Evolutionary conservation across 1,140 invertebrate genomes (phyloP), one percentile per base, ranked within the genome.

Genomic region (Aphaenogaster rudis): DNA sequence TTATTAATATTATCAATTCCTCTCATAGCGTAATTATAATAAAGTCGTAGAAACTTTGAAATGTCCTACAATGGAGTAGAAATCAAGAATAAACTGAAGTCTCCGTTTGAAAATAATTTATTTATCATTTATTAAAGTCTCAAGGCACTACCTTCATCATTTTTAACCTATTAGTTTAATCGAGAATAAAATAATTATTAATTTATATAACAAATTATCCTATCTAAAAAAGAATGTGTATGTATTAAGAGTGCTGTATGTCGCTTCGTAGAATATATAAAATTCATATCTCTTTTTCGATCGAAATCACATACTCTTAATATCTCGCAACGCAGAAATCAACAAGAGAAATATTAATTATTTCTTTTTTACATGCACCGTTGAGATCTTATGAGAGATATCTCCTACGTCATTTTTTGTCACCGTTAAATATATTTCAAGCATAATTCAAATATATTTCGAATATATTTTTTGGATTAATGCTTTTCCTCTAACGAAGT

Each of bases 91-190:
- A 74, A 36, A 74, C 13, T 48, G 13, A 15, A 61, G 15, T 74
- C 6, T 61, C 13, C 13, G 80, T 76, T 84, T 63, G 69, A 84
- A 84, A 84, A 84, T 84, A 84, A 84, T 84, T 84, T 82, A 82
- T 82, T 82, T 81, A 45, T 81, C 52, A 81, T 81, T 74, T 74
- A 84, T 76, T 84, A 84, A 81, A 81, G 28, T 84, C 69, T 59
- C 80, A 84, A 84, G 80, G 80, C 80, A 84, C 80, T 84, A 84
- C 42, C 69, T 84, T 50, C 80, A 63, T 84, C 42, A 61, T 39
- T 61, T 76, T 61, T 64, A 39, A 36, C 15, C 42, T 50, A 63
- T 74, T 61, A 84, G 50, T 74, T 57, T 45, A 39, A 61, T 84
- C 33, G n/a, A 76, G 8, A 36, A 63, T 76, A 84, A 76, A 84